phyloP scores from a whole-genome alignment of 2,888 invertebrate species.

The Drosophila nr. medialis region DNA sequence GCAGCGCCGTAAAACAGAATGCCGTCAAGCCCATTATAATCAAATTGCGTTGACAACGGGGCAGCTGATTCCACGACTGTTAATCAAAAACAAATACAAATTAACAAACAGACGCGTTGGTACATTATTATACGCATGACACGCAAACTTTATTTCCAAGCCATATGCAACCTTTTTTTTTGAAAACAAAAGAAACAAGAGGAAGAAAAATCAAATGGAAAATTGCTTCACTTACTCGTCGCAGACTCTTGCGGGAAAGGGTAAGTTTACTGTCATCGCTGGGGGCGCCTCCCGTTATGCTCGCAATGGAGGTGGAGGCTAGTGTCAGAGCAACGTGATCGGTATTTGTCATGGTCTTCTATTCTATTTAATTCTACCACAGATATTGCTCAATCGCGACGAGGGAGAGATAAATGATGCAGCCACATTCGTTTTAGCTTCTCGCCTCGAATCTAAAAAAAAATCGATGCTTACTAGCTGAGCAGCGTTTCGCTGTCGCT shows the following conservation, averaged over 20 bases:
- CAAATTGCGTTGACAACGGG: constrained; percentile 92
- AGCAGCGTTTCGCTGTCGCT: constrained; percentile 4
- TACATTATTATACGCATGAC: neutral
- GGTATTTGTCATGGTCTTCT: constrained; percentile 70
- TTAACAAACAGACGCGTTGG: constrained; percentile 6
- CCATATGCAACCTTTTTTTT: neutral
- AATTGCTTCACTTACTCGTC: constrained; percentile 76
- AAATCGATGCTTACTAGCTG: constrained; percentile 45
- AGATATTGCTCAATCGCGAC: constrained; percentile 4
- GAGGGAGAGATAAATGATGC: constrained; percentile 11
- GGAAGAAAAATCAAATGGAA: neutral
- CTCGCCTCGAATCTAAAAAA: constrained; percentile 14
- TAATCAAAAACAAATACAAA: constrained; percentile 15
- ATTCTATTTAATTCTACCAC: neutral
- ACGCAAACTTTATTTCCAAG: neutral
- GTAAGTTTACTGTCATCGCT: constrained; percentile 60
- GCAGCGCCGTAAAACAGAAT: constrained; percentile 87
- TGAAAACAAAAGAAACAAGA: neutral
- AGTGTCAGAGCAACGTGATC: constrained; percentile 82
- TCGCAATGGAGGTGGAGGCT: constrained; percentile 60
- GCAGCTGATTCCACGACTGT: constrained; percentile 94
- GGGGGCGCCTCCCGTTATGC: constrained; percentile 45
- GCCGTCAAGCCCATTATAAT: constrained; percentile 88
- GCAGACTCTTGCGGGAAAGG: constrained; percentile 80
- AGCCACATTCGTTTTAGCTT: constrained; percentile 27